Base-by-base conservation (phyloP, 30 jellyfish, hydroid and myxozoan genomes). In the Clytia hemisphaerica region DNA sequence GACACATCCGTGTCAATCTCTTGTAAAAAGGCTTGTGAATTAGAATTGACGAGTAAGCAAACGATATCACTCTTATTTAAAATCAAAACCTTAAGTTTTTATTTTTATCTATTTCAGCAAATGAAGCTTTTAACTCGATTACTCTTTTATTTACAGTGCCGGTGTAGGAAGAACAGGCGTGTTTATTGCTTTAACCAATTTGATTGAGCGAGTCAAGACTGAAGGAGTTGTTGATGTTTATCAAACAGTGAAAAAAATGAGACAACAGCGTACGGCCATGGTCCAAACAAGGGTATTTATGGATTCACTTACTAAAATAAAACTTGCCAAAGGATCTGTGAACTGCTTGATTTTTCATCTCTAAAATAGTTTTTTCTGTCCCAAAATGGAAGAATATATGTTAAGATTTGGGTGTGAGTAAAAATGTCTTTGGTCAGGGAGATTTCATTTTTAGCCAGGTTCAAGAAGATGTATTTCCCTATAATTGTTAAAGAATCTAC, bases 161-260 rank as follows among this genome's bases (percentile, higher is more conserved):
- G 99, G 99, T 27, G 99, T 82, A 51, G 99, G 99, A 25, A 54
- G 94, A 72, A 91, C 99, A 6, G 99, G 99, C 25, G 95, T 91
- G 7, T 91, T 91, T 65, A 91, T 91, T 34, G 99, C 99, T 21
- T 58, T 91, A 37, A 91, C 99, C 0, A 91, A 91, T 61, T 77
- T 91, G 79, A 82, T 91, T 51, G 99, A 91, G 78, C 84, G 99
- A 37, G 80, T 91, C 85, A 82, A 82, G 47, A 71, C 89, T 2
- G 99, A 91, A 54, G 93, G 92, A 7, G 82, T 91, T 10, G 92
- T 91, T 19, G 99, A 91, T 67, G 99, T 91, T 26, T 91, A 59
- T 53, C 95, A 91, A 28, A 37, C 99, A 7, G 93, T 91, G 1
- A 91, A 74, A 42, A 76, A 72, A 32, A 72, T 91, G 77, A 81